Evolutionary conservation across 2,888 invertebrate species (phyloP), one percentile per base, ranked within the genome.

Genomic region (Lypha dubia): DNA sequence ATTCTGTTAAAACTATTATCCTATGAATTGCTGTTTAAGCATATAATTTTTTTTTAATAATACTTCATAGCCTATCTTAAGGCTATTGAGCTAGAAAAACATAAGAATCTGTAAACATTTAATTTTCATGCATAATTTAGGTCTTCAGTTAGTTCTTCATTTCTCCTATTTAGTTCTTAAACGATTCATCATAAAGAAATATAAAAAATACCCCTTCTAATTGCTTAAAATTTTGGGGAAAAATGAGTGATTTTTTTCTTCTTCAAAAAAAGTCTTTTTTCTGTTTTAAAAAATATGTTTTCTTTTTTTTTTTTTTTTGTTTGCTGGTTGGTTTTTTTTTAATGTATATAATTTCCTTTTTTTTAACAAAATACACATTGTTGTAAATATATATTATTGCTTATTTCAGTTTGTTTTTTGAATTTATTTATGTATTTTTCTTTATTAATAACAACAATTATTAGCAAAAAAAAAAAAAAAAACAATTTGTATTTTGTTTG

Each of bases 381-480:
- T 73, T 84, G 63, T 83, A 83, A 73, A 74, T 79, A 80, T 84
- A 76, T 80, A 81, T n/a, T n/a, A n/a, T 80, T 84, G 80, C 84
- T 81, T 84, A 68, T 70, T 77, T 81, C 77, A 75, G 60, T 80
- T 84, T 60, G 35, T 22, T 2, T 53, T 20, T 75, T 76, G 35
- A 49, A 67, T 82, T 76, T 56, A 41, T 68, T 24, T 49, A 38
- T 51, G 35, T 60, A 13, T 22, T 60, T 60, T 46, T 22, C 49
- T 38, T 41, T 53, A 38, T 70, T 71, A 51, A 63, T 79, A 79
- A 84, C 77, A 84, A 81, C 77, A 84, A 77, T 62, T 81, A 77
- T 84, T 84, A 84, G 80, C 74, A 81, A 84, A 84, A 83, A 84
- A 84, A 83, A 41, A 83, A 84, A 77, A 51, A 83, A 84, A 84